These are phyloP conservation scores for Anorthoa munda DNA, from an alignment of 2,888 invertebrate species.

Conservation along the genomic window DNA sequence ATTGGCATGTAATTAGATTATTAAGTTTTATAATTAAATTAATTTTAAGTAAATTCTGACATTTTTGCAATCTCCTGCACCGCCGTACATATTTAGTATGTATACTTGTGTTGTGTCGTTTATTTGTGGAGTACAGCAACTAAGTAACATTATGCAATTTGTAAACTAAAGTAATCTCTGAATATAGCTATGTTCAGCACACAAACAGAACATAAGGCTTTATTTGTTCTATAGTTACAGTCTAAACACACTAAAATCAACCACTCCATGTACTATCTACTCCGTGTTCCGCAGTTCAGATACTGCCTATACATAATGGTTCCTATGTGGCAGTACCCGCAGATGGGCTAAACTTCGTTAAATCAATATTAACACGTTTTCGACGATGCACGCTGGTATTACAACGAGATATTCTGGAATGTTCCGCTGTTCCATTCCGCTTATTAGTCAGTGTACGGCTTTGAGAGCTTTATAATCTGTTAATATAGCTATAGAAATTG, in stretches of 20 bases:
- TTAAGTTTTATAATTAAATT: too few species aligned
- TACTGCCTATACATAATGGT: neutral
- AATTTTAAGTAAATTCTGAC: too few species aligned
- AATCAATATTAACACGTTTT: conserved; percentile 68
- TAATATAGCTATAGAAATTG: neutral
- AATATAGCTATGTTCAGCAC: neutral
- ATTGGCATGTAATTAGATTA: too few species aligned
- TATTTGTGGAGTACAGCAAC: neutral
- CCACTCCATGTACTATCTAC: conserved; percentile 22
- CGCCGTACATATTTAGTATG: too few species aligned
- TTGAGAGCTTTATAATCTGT: conserved; percentile 11
- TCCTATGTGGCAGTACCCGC: conserved; percentile 28
- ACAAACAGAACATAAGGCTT: neutral
- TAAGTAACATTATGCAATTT: neutral
- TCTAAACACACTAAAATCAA: neutral
- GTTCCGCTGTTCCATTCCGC: conserved; percentile 28
- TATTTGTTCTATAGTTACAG: neutral
- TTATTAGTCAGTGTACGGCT: conserved; percentile 25
- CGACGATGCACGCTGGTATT: conserved; percentile 54
- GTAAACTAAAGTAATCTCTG: neutral
- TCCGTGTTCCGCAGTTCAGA: conserved; percentile 3
- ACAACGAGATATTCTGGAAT: conserved; percentile 44
- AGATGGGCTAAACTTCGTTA: conserved; percentile 68
- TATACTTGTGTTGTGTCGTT: neutral
- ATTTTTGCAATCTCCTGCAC: too few species aligned